Conservation (phyloP, 2,888 invertebrate species). For the Heliconius charithonia region DNA sequence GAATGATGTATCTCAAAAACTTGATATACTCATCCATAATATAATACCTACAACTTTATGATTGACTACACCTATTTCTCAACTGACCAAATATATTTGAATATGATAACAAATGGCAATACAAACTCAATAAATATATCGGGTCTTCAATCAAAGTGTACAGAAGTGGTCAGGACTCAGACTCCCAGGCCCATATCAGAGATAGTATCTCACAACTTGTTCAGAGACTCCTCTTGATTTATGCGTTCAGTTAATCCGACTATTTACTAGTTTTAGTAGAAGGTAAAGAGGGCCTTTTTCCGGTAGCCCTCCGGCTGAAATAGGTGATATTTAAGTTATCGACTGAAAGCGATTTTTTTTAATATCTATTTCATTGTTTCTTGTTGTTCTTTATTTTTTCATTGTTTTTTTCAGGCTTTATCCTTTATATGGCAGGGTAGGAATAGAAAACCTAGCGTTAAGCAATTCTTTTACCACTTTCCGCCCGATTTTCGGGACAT, state of each 20-base stretch:
- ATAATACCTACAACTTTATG: neutral
- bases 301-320: conserved; percentile 63
- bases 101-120: conserved; percentile 16
- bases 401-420: too few relatives aligned
- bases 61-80: neutral
- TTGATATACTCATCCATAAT: neutral
- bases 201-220: conserved; percentile 51
- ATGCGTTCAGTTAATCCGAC: conserved; percentile 78
- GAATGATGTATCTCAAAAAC: neutral
- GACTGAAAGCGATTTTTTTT: conserved; percentile 42
- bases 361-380: too few relatives aligned
- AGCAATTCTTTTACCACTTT: too few relatives aligned
- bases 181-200: conserved; percentile 47
- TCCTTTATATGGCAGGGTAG: too few relatives aligned
- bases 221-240: conserved; percentile 66
- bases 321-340: conserved; percentile 44
- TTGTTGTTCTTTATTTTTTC: too few relatives aligned
- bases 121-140: conserved; percentile 29
- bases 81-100: neutral
- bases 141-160: conserved; percentile 42
- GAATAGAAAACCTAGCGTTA: too few relatives aligned
- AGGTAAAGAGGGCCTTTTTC: conserved; percentile 79
- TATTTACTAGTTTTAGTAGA: conserved; percentile 81
- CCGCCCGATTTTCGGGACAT: too few relatives aligned
- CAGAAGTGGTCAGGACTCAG: conserved; percentile 36